Evolutionary conservation across 2,113 vertebrate species (phyloP), one percentile per base, ranked within the genome.

Genomic region (Pica pica): DNA sequence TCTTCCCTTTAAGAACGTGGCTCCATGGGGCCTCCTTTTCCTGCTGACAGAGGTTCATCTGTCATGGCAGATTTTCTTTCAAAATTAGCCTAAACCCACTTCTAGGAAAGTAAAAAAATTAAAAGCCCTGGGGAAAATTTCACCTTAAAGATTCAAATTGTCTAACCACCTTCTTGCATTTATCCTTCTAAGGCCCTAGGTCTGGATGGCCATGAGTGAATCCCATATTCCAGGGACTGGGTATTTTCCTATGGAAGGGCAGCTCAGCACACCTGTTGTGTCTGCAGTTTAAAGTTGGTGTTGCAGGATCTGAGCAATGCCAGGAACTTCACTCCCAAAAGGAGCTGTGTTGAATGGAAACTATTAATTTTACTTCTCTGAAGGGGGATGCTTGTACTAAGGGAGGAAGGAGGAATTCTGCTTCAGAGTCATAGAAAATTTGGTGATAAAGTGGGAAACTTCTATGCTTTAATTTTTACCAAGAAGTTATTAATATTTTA

Each of bases 111-210:
- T 10, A 4, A 89, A 79, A 79, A 75, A 53, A 26, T 13, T 3
- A 56, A 18, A 39, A 47, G 2, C 28, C 20, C 7, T 8, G 4
- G 9, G 20, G 3, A 7, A 57, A 65, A 49, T 3, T 3, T 70
- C 33, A 24, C 21, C 19, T 23, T 78, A 18, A 49, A 50, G 6
- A 11, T 16, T 39, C 3, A 21, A 30, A 2, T 24, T 10, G 47
- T 73, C 39, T 0, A 0, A 46, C 37, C 17, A 33, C n/a, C 16
- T 63, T 59, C 15, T 13, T 55, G n/a, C 9, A 11, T 67, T 79
- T 74, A 1, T 35, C 2, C 3, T 42, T 65, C 9, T 4, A 37
- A 63, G 24, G 9, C 26, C 11, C 8, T 31, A 0, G 0, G 0
- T 77, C 27, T 83, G 59, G 23, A 35, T 37, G 24, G 26, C 3